Percentiles rank a stretch among this genome's conserved stretches.
phyloP scores from a whole-genome alignment of 2,797 vertebrate genomes.

The Fistularia commersonii region DNA sequence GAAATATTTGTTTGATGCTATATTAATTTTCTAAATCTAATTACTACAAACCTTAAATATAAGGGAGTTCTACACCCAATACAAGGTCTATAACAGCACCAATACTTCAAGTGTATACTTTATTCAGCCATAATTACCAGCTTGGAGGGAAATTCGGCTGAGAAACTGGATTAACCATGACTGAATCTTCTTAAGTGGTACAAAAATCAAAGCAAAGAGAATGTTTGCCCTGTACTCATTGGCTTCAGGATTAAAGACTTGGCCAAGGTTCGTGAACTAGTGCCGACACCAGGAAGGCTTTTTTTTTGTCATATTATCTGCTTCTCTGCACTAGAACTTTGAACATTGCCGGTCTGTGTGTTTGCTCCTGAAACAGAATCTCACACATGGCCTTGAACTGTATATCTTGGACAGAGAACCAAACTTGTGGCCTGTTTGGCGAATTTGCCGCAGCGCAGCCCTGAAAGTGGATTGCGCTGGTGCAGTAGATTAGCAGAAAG shows the following conservation, averaged over 20 bases:
- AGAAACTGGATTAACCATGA: constrained; percentile 72
- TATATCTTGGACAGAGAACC: constrained; percentile 55
- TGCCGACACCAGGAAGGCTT: constrained; percentile 49
- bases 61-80: constrained; percentile 26
- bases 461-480: constrained; percentile 69
- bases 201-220: constrained; percentile 63
- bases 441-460: constrained; percentile 41
- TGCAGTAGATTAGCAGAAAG: constrained; percentile 63
- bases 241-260: constrained; percentile 74
- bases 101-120: constrained; percentile 43
- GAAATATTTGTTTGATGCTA: no score
- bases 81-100: constrained; percentile 38
- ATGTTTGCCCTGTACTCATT: constrained; percentile 69
- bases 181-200: constrained; percentile 70
- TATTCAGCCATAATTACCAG: constrained; percentile 63
- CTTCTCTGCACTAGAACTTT: constrained; percentile 58
- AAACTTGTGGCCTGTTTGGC: constrained; percentile 68
- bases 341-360: constrained; percentile 48
- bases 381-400: constrained; percentile 58
- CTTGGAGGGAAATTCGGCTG: constrained; percentile 61
- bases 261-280: constrained; percentile 64
- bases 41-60: constrained; percentile 21
- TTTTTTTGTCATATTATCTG: constrained; percentile 54
- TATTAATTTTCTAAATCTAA: no score
- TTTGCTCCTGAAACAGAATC: constrained; percentile 52